phyloP scores from a whole-genome alignment of 2,113 vertebrate species.

The Microtus montanus region DNA sequence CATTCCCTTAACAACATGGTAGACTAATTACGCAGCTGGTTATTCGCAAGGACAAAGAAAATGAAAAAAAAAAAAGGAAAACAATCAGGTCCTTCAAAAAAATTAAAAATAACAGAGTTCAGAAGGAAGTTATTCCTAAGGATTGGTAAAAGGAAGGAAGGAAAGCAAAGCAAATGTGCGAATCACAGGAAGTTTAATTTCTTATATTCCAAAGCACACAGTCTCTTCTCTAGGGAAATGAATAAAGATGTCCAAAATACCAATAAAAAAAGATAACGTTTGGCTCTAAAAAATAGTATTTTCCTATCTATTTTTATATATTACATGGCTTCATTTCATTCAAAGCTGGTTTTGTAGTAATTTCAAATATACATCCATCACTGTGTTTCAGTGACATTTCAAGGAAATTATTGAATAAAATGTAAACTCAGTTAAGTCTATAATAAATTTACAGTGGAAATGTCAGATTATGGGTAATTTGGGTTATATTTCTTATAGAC shows the following conservation, averaged over 20 bases:
- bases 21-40: constrained; percentile 17
- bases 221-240: constrained; percentile 8
- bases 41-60: constrained; percentile 45
- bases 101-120: neutral
- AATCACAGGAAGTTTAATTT: constrained; percentile 41
- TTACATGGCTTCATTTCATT: constrained; percentile 59
- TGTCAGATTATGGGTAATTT: constrained; percentile 24
- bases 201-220: constrained; percentile 29
- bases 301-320: constrained; percentile 70
- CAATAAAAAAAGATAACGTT: constrained; percentile 61
- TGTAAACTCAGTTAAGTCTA: constrained; percentile 62
- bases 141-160: neutral
- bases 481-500: constrained; percentile 42
- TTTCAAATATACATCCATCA: constrained; percentile 73
- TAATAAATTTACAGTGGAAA: constrained; percentile 68
- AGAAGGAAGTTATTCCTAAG: constrained; percentile 44
- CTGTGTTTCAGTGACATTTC: constrained; percentile 54
- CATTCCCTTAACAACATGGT: neutral
- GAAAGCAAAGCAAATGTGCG: constrained; percentile 4
- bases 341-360: constrained; percentile 48
- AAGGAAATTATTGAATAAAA: constrained; percentile 77
- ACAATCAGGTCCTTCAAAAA: neutral
- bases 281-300: constrained; percentile 48
- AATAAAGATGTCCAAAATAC: constrained; percentile 46
- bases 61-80: neutral